Percentiles rank a stretch among this genome's conserved stretches.
phyloP scores from a whole-genome alignment of 2,888 invertebrate genomes.

The Lamproptera curius region DNA sequence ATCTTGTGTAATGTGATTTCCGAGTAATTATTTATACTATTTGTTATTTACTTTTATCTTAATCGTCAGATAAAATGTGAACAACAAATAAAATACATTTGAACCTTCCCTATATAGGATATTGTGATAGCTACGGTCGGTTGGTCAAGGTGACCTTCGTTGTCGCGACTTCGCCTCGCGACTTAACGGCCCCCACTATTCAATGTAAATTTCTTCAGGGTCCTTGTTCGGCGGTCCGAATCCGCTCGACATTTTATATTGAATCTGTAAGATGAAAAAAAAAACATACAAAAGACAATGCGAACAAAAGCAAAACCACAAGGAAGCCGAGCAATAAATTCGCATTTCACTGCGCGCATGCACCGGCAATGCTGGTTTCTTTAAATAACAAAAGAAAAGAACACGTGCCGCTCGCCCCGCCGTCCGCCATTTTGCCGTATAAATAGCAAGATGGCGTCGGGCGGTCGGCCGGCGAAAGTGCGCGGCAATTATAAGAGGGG shows the following conservation, averaged over 20 bases:
- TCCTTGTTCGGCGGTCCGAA: slow-evolving; percentile 49
- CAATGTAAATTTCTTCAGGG: slow-evolving; percentile 64
- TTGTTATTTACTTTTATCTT: slow-evolving; percentile 3
- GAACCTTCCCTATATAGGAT: slow-evolving; percentile 29
- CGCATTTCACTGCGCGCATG: slow-evolving; percentile 30
- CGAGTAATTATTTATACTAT: background rate
- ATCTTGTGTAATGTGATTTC: slow-evolving; percentile 4
- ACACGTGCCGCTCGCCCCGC: slow-evolving; percentile 51
- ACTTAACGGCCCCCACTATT: slow-evolving; percentile 62
- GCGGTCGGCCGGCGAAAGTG: slow-evolving; percentile 72
- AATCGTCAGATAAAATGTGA: slow-evolving; percentile 12
- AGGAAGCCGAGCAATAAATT: slow-evolving; percentile 19
- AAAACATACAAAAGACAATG: background rate
- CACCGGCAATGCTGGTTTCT: slow-evolving; percentile 36
- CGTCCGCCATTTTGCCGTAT: slow-evolving; percentile 73
- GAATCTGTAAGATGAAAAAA: slow-evolving; percentile 18
- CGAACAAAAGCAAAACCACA: slow-evolving; percentile 2
- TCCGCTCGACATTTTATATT: slow-evolving; percentile 32
- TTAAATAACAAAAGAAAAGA: slow-evolving; percentile 60
- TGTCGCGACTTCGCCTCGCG: slow-evolving; percentile 51
- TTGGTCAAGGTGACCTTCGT: slow-evolving; percentile 72
- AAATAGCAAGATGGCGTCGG: slow-evolving; percentile 74
- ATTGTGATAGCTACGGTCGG: slow-evolving; percentile 44
- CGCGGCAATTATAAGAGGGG: slow-evolving; percentile 70
- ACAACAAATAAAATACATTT: slow-evolving; percentile 27